Evolutionary conservation across 1,140 invertebrate species (phyloP), one percentile per base, ranked within the genome.

Genomic region (Drosophila arizonae): DNA sequence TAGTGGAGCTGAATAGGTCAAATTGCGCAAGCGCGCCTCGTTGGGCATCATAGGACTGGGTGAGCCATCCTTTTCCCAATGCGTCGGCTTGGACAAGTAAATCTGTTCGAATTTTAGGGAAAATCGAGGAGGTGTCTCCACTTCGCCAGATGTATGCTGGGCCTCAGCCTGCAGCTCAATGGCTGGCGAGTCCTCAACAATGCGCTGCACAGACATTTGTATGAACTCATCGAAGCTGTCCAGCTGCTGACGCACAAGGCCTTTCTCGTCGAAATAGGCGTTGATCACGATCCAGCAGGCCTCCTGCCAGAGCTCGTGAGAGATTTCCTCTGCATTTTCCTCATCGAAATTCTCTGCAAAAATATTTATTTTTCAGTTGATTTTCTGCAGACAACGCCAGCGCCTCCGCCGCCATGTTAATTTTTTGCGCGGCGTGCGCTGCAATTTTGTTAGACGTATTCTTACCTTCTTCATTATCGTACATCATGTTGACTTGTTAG

Each of bases 241-340:
- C 71, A 99, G 93, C 90, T 99, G 98, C 91, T 99, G 98, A 55
- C 98, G 94, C n/a, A 99, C 98, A 48, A 99, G 94, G 92, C 97
- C 98, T 93, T 99, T 99, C 92, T 99, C 98, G 92, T 99, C 98
- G 93, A 99, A 99, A 92, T 99, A 99, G 3, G 98, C 97, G 90
- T 98, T 98, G 84, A 99, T 99, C 46, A 99, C 98, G 91, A 99
- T 99, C 99, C 99, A 99, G 90, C 98, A 99, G n/a, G 98, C 98
- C 94, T 99, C 99, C 93, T 99, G 98, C 98, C 98, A 99, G 62
- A 99, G 92, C 90, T 99, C 97, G 13, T 97, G 95, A 11, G 97
- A 98, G 81, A 99, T 98, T 93, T 99, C 97, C 91, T 97, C 96
- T 2, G 90, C 90, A 76, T 91, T 91, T 54, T 91, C 90, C 58